These are phyloP conservation scores for Nettapus auritus DNA, from an alignment of 2,113 vertebrate genomes.

Conservation along the genomic window DNA sequence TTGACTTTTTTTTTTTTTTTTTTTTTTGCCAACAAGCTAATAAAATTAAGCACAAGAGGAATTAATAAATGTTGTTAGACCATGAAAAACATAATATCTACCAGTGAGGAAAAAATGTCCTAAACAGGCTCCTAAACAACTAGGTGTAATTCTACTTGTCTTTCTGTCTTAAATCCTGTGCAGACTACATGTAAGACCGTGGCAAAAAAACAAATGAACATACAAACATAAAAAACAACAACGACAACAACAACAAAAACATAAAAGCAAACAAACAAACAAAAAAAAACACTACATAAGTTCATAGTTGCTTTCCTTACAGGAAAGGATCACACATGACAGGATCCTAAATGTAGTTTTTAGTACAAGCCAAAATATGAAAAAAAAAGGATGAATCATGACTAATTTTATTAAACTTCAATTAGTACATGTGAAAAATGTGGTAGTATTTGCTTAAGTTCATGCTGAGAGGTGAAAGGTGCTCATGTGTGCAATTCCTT, in stretches of 20 bases:
- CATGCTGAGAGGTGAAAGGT: no score
- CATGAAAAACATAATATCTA: not conserved
- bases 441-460: no score
- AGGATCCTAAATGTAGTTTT: not conserved
- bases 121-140: not conserved
- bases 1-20: not conserved
- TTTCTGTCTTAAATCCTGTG: not conserved
- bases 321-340: not conserved
- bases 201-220: not conserved
- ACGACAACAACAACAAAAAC: no score
- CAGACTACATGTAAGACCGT: not conserved
- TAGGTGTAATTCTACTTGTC: not conserved
- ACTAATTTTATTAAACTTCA: no score
- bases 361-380: not conserved
- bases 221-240: no score
- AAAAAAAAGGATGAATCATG: not conserved
- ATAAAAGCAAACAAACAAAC: no score
- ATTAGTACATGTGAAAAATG: no score
- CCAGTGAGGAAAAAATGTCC: not conserved
- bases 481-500: no score
- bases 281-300: not conserved
- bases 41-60: not conserved
- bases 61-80: not conserved
- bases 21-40: not conserved
- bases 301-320: not conserved